phyloP scores from a whole-genome alignment of 2,113 vertebrate genomes.

The Neogobius melanostomus region DNA sequence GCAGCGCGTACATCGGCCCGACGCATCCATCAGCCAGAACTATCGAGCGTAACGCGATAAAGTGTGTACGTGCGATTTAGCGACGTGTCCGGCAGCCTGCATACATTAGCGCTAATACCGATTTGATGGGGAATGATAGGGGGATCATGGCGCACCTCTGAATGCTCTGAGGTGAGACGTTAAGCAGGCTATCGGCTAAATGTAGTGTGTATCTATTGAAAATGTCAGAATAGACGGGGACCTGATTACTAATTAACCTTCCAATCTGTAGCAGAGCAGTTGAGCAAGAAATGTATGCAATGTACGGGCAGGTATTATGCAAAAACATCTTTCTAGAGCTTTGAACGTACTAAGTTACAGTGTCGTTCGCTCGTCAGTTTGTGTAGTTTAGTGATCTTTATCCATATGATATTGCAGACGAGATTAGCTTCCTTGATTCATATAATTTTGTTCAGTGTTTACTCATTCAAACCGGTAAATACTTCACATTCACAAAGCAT shows the following conservation, averaged over 20 bases:
- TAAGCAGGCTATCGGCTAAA: neutral
- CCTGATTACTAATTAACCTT: neutral
- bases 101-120: constrained; percentile 11
- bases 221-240: neutral
- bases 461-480: neutral
- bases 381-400: too few relatives aligned
- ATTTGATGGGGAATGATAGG: constrained; percentile 14
- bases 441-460: too few relatives aligned
- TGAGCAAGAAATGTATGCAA: neutral
- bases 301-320: neutral
- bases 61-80: constrained; percentile 19
- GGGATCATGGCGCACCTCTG: neutral
- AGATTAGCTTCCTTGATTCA: too few relatives aligned
- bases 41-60: constrained; percentile 51
- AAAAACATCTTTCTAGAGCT: neutral
- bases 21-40: constrained; percentile 57
- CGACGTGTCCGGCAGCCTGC: neutral
- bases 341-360: too few relatives aligned
- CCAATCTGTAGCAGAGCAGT: neutral
- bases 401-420: too few relatives aligned
- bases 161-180: neutral
- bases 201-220: neutral
- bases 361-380: too few relatives aligned
- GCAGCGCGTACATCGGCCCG: constrained; percentile 47
- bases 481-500: neutral